Base-by-base conservation (phyloP, 2,888 invertebrate species). In the Cheilosia vernalis region DNA sequence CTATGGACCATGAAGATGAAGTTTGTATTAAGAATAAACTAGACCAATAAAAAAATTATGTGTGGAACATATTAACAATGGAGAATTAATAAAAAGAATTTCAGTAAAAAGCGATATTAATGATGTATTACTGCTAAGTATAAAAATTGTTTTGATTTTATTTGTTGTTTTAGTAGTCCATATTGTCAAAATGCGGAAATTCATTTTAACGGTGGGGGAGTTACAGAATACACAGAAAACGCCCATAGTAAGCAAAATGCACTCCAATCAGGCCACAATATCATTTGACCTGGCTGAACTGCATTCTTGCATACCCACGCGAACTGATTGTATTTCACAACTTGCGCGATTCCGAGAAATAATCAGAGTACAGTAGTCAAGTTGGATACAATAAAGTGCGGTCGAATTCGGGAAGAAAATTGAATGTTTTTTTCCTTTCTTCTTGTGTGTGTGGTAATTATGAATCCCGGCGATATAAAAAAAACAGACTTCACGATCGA, bases 1-100 rank as follows among this genome's bases (percentile, higher is more conserved):
- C 63, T 2, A 73, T 73, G 53, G 61, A 61, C 17, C 21, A 33
- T 27, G 60, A 73, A 21, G 73, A 73, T 15, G 51, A 53, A 53
- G n/a, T 40, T 2, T n/a, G 40, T 13, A 61, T 27, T 5, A 27
- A 24, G 55, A 42, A 15, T 10, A 73, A 73, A 53, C 7, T 58
- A 37, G 70, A 73, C 9, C 10, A 33, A 2, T 42, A 15, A 15
- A 60, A 40, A 10, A 60, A 10, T 40, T 60, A 17, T 60, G 42
- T 21, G 4, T 40, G 17, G n/a, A 56, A 33, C 56, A 56, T 40
- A 15, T 27, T 15, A 40, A 60, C 10, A 60, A 60, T 60, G 21
- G 19, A 17, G 51, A 51, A 19, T 42, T 40, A 6, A 60, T 24
- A 2, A 42, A 60, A 42, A 2, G 21, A 2, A 51, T 21, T 51